phyloP scores from a whole-genome alignment of 2,113 vertebrate species.

The Prolemur simus region DNA sequence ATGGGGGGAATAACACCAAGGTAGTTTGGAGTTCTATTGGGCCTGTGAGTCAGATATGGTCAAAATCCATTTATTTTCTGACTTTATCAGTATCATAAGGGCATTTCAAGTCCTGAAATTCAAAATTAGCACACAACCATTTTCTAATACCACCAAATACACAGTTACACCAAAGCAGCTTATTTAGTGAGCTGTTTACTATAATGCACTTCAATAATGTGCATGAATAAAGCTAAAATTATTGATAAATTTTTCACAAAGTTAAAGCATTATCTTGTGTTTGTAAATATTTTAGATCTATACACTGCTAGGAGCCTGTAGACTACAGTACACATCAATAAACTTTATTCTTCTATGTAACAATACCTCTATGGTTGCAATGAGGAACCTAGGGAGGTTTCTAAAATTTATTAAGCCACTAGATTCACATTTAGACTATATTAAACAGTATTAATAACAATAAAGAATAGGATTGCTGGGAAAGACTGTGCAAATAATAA shows the following conservation, averaged over 20 bases:
- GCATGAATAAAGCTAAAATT: not conserved
- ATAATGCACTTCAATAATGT: not conserved
- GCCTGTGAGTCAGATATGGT: not conserved
- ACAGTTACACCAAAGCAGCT: too few relatives aligned
- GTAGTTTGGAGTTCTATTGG: not conserved
- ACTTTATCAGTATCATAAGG: not conserved
- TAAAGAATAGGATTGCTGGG: not conserved
- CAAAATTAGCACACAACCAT: not conserved
- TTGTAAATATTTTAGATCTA: not conserved
- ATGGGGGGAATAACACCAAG: not conserved
- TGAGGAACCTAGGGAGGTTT: not conserved
- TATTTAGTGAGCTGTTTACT: not conserved
- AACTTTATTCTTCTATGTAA: not conserved
- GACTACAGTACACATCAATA: not conserved
- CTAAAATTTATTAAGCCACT: not conserved
- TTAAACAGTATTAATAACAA: slow-evolving; percentile 60
- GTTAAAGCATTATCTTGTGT: not conserved
- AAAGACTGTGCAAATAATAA: slow-evolving; percentile 42
- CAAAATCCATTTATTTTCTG: not conserved
- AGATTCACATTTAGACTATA: slow-evolving; percentile 54
- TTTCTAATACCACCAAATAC: not conserved
- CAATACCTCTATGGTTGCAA: not conserved
- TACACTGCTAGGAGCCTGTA: not conserved
- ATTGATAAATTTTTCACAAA: not conserved
- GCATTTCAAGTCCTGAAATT: not conserved